A percentile compares a stretch with the other conserved stretches of the same genome.
Evolutionary conservation across 2,888 invertebrate species (phyloP).

Genomic region (Phengaris arion): DNA sequence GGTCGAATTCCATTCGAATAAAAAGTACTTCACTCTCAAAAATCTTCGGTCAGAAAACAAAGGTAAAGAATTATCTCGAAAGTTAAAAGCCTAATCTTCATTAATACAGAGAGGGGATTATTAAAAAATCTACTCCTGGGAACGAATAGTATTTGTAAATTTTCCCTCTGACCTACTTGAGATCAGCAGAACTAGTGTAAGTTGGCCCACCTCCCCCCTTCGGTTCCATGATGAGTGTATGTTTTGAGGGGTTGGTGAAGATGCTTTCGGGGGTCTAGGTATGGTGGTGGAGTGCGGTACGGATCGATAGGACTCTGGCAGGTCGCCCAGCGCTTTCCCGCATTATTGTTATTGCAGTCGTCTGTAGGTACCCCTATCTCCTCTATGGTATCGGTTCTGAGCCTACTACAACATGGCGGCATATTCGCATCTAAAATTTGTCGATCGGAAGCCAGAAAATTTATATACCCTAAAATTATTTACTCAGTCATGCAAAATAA

Average conservation of each 20-base stretch:
- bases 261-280: slow-evolving; percentile 62
- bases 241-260: slow-evolving; percentile 53
- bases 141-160: slow-evolving; percentile 74
- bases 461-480: slow-evolving; percentile 30
- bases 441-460: slow-evolving; percentile 43
- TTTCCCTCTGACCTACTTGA: slow-evolving; percentile 79
- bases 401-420: slow-evolving; percentile 61
- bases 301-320: slow-evolving; percentile 76
- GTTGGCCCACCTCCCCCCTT: slow-evolving; percentile 54
- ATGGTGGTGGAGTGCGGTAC: slow-evolving; percentile 56
- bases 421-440: slow-evolving; percentile 49
- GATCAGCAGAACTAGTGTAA: slow-evolving; percentile 59
- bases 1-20: slow-evolving; percentile 8
- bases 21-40: slow-evolving; percentile 38
- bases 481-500: slow-evolving; percentile 20
- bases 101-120: slow-evolving; percentile 69
- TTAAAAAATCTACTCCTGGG: slow-evolving; percentile 65
- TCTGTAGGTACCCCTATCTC: slow-evolving; percentile 58
- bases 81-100: slow-evolving; percentile 55
- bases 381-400: slow-evolving; percentile 64
- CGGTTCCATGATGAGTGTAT: slow-evolving; percentile 46
- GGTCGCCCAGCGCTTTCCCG: slow-evolving; percentile 75
- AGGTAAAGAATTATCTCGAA: slow-evolving; percentile 41
- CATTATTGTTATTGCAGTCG: slow-evolving; percentile 78
- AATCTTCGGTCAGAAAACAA: slow-evolving; percentile 54